phyloP scores from a whole-genome alignment of 1,140 invertebrate genomes.

The Pristionchus pacificus region DNA sequence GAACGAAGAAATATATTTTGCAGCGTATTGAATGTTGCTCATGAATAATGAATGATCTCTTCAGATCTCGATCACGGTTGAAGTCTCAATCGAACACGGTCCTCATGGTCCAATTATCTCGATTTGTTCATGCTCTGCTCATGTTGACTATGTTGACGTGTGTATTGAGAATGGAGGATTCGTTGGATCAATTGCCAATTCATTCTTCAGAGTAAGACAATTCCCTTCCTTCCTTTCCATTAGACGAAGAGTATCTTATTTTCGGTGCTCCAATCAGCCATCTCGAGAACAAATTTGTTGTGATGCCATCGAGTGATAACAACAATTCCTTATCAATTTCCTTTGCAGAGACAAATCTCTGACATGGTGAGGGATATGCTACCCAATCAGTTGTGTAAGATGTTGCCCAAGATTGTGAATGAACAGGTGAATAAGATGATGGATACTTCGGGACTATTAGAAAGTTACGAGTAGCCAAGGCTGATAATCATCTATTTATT shows the following conservation, averaged over 20 bases:
- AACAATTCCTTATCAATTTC: background rate
- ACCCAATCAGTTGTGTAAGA: constrained; percentile 44
- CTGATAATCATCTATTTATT: too few species aligned
- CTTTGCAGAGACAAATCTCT: background rate
- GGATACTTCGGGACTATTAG: background rate
- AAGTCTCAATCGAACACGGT: constrained; percentile 40
- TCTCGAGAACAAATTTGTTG: background rate
- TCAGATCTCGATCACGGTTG: constrained; percentile 42
- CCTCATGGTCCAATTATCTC: constrained; percentile 41
- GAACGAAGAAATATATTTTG: too few species aligned
- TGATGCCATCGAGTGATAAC: background rate
- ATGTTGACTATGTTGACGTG: constrained; percentile 52
- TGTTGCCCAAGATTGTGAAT: constrained; percentile 30
- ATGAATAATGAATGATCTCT: too few species aligned
- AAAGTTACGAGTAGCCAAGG: too few species aligned
- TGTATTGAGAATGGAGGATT: constrained; percentile 56
- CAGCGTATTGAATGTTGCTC: too few species aligned
- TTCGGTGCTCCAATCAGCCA: constrained; percentile 1
- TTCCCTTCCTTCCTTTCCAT: background rate
- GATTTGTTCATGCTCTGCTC: constrained; percentile 40
- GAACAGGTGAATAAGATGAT: background rate
- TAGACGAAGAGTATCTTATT: constrained; percentile 3
- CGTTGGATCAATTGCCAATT: constrained; percentile 55
- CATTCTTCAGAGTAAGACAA: constrained; percentile 45
- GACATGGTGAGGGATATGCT: constrained; percentile 43